Conservation (phyloP, 2,113 vertebrate species). For the Gavia stellata region DNA sequence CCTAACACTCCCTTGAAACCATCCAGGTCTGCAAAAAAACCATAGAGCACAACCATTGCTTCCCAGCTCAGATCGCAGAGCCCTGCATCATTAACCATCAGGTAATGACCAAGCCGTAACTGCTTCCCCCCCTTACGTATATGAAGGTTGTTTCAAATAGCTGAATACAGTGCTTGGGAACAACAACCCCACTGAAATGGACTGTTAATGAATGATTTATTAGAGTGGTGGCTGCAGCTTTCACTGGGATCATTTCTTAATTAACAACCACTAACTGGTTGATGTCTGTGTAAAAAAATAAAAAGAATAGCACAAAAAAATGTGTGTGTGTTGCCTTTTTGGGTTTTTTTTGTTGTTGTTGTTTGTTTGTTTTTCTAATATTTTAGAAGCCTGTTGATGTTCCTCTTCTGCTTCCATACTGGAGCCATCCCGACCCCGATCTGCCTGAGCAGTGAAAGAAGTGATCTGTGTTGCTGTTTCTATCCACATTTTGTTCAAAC, state of each 20-base stretch:
- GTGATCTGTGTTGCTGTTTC: not conserved
- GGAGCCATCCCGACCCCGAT: not conserved
- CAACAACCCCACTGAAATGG: constrained; percentile 31
- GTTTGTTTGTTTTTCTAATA: not conserved
- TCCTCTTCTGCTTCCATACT: not conserved
- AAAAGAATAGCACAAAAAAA: not conserved
- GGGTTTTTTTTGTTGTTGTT: no score
- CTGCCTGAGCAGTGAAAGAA: not conserved
- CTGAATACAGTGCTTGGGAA: constrained; percentile 6
- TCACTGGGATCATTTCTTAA: constrained; percentile 65
- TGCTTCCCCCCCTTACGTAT: not conserved
- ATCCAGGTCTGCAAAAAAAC: not conserved
- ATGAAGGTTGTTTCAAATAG: constrained; percentile 5
- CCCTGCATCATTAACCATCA: constrained; percentile 48
- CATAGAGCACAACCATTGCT: not conserved
- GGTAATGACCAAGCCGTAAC: constrained; percentile 6
- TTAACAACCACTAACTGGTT: constrained; percentile 65
- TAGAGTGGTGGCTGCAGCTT: constrained; percentile 7
- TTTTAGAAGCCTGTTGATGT: not conserved
- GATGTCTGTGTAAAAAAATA: not conserved
- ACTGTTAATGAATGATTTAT: constrained; percentile 75
- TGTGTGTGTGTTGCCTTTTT: not conserved
- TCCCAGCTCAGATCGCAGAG: not conserved
- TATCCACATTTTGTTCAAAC: not conserved
- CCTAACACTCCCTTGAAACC: not conserved